Conservation (phyloP, 2,888 invertebrate species). For the Eutolmus rufibarbis region DNA sequence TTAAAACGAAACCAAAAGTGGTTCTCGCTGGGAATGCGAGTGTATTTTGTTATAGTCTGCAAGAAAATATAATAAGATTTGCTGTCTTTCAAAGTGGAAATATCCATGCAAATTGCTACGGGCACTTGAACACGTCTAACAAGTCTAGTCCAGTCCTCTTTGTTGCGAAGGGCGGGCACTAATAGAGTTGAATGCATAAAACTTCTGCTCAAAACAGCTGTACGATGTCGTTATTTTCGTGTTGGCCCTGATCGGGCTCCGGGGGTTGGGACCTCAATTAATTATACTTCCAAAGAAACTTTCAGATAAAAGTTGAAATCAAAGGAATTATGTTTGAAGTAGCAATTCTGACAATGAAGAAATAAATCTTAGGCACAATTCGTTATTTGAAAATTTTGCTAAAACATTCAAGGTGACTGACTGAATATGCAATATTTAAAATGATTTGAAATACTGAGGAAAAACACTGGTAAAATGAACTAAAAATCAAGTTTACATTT, state of each 20-base stretch:
- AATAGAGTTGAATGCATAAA: not conserved
- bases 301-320: not conserved
- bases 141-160: not conserved
- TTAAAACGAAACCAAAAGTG: conserved; percentile 12
- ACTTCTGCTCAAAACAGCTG: not conserved
- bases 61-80: conserved; percentile 10
- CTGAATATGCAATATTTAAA: no score
- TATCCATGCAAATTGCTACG: conserved; percentile 13
- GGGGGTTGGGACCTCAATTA: not conserved
- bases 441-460: no score
- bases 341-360: not conserved
- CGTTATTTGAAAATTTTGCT: no score
- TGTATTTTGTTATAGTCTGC: conserved; percentile 1
- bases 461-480: no score
- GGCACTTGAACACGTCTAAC: conserved; percentile 28
- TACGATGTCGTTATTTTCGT: not conserved
- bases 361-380: no score
- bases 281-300: not conserved
- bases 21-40: not conserved
- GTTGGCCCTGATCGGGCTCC: not conserved
- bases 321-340: not conserved
- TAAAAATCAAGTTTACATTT: no score
- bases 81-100: conserved; percentile 17
- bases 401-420: no score
- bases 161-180: not conserved